A percentile compares a stretch with the other conserved stretches of the same genome.
phyloP scores from a whole-genome alignment of 2,797 vertebrate genomes.

The Ispidina lecontei region DNA sequence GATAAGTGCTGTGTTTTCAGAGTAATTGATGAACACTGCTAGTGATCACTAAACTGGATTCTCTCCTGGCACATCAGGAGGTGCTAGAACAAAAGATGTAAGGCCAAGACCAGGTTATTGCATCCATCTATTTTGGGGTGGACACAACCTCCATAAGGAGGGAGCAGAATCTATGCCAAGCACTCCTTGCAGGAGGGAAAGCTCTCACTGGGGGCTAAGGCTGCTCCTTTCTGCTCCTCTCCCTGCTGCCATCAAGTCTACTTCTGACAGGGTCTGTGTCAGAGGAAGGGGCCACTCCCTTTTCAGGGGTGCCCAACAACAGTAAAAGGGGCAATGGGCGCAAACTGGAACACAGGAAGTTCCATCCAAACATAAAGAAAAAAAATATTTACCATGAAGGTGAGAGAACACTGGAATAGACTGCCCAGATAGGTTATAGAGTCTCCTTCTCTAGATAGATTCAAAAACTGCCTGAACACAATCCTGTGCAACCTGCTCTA shows the following conservation, averaged over 20 bases:
- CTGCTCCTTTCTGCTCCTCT: background rate
- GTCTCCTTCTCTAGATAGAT: background rate
- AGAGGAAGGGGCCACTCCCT: background rate
- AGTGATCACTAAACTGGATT: background rate
- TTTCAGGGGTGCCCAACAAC: background rate
- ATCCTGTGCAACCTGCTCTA: background rate
- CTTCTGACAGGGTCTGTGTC: background rate
- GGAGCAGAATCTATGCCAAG: background rate
- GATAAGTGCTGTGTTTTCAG: background rate
- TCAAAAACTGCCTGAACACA: background rate
- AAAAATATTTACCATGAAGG: background rate
- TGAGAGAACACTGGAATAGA: background rate
- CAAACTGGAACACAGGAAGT: background rate
- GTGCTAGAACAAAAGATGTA: background rate
- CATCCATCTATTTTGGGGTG: background rate
- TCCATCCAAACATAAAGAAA: background rate
- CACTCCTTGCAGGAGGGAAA: background rate
- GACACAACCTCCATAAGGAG: background rate
- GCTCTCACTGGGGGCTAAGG: background rate
- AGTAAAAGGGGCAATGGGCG: background rate
- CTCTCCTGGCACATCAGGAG: background rate
- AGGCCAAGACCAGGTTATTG: accelerated
- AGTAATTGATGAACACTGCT: background rate
- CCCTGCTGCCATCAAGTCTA: background rate
- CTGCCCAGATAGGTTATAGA: background rate